Base-by-base conservation (phyloP, 2,797 vertebrate species). In the Sebastolobus alascanus region DNA sequence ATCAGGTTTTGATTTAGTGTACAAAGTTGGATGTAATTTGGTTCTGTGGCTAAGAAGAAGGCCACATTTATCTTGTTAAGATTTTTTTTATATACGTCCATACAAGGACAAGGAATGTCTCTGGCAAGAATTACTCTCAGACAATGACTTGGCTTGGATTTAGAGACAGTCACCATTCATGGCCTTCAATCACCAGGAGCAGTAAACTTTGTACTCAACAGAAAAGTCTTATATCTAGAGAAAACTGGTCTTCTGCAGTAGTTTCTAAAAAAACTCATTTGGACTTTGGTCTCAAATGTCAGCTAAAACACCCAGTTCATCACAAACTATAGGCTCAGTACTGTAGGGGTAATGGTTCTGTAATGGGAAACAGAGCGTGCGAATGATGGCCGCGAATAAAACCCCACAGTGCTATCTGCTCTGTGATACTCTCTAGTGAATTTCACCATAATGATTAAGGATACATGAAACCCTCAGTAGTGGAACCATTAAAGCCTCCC, bases 401-500 rank as follows among this genome's bases (percentile, higher is more conserved):
- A 76, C 40, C 66, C 61, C 14, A 54, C 67, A 54, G 6, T 61
- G 50, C 66, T 75, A 43, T 84, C 76, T 79, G 71, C 58, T 75
- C 72, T 68, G 43, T 25, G 1, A 71, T 29, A 65, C 87, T 82
- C 83, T 72, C 76, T 27, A 89, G 77, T 60, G 52, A 81, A 71
- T 87, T 84, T 82, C 82, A 86, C 87, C 71, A 64, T 81, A 84
- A 87, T 79, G 83, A 88, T 84, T 73, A 82, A 80, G 83, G 87
- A 87, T 68, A 84, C 81, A 43, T 85, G 70, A 90, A 80, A 87
- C 86, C 86, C 76, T 80, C 74, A 88, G 81, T 70, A 70, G 31
- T 50, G 79, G 66, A 86, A 55, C 79, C 80, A 83, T 88, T 89
- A 89, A 72, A 52, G 73, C 82, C 46, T 85, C 58, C 78, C 66